These are phyloP conservation scores for Dinothrombium tinctorium DNA, from an alignment of 1,140 invertebrate species.

Conservation along the genomic window DNA sequence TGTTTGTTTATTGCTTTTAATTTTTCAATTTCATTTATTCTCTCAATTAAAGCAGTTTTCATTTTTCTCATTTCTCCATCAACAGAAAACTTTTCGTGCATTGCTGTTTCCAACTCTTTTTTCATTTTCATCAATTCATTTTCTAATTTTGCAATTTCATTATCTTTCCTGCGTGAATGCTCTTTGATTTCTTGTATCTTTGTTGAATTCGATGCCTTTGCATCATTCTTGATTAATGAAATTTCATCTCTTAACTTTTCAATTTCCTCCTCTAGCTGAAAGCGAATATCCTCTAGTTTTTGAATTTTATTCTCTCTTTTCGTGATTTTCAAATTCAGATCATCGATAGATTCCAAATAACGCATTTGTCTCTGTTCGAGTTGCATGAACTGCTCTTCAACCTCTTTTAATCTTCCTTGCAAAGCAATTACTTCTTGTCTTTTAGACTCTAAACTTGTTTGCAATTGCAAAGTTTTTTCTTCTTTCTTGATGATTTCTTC, in stretches of 20 bases:
- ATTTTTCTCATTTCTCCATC: background rate
- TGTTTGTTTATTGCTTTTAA: background rate
- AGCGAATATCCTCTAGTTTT: conserved; percentile 6
- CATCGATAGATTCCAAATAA: conserved; percentile 11
- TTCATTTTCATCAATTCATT: background rate
- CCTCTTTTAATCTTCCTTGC: conserved; percentile 5
- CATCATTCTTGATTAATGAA: no score
- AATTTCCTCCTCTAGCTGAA: background rate
- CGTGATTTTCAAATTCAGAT: conserved; percentile 10
- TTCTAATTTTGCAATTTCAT: background rate
- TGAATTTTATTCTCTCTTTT: conserved; percentile 5
- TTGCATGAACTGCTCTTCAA: conserved; percentile 4
- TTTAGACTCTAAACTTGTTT: conserved; percentile 6
- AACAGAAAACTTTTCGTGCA: background rate
- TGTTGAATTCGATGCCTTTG: no score
- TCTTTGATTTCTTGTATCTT: background rate
- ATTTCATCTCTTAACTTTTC: background rate
- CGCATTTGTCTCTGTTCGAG: conserved; percentile 1
- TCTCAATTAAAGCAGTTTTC: background rate
- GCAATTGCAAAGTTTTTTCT: conserved; percentile 9
- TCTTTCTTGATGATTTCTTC: conserved; percentile 13
- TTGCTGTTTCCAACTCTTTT: background rate
- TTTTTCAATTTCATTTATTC: background rate
- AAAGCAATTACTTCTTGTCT: conserved; percentile 7
- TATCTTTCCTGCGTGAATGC: background rate